A percentile compares a stretch with the other conserved stretches of the same genome.
Conservation (phyloP, 2,113 vertebrate genomes). For the Periophthalmodon schlosseri region DNA sequence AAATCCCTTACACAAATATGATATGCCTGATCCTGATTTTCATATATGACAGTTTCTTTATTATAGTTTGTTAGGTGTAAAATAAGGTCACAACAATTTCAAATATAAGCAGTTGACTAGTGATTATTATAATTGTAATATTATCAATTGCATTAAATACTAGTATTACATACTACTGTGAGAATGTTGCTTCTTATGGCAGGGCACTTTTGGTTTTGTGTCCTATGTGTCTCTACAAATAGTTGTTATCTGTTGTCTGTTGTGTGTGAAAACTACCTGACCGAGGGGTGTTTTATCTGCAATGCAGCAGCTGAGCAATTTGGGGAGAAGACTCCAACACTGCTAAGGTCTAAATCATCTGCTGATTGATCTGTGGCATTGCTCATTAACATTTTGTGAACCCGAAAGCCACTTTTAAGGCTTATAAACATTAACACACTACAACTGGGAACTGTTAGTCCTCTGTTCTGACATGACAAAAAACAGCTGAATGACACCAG, state of each 20-base stretch:
- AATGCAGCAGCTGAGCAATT: slow-evolving; percentile 64
- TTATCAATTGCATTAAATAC: too few relatives aligned
- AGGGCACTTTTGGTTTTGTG: background rate
- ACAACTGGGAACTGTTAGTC: slow-evolving; percentile 5
- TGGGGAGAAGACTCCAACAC: slow-evolving; percentile 35
- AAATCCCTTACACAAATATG: background rate
- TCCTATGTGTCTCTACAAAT: background rate
- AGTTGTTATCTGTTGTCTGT: slow-evolving; percentile 18
- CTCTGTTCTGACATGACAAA: background rate
- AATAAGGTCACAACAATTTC: background rate
- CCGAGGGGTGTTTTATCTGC: slow-evolving; percentile 62
- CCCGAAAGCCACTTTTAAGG: background rate
- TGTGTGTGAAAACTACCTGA: slow-evolving; percentile 42
- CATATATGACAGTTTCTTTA: background rate
- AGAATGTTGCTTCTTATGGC: background rate
- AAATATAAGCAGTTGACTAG: background rate
- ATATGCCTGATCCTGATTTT: background rate
- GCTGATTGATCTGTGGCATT: slow-evolving; percentile 47
- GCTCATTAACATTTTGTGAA: slow-evolving; percentile 11
- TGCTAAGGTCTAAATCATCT: slow-evolving; percentile 49
- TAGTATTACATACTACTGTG: too few relatives aligned
- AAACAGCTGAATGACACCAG: background rate
- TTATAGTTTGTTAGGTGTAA: background rate
- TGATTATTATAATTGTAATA: background rate
- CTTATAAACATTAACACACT: background rate